Evolutionary conservation across 23 tunicate genomes (phyloP).

Genomic region (Diplosoma virens): DNA sequence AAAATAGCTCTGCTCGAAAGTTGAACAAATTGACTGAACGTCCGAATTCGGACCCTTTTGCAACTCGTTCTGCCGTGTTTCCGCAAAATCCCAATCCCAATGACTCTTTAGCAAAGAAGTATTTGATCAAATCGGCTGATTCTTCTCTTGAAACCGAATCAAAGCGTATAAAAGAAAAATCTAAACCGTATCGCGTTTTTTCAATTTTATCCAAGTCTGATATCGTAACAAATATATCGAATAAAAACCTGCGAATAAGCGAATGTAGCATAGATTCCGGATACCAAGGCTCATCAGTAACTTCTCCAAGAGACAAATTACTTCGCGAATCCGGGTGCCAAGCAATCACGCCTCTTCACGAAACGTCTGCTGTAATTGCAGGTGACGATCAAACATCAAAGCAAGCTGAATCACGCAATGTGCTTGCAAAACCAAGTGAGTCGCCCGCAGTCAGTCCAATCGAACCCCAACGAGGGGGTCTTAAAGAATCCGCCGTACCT

Average conservation of each 20-base stretch:
- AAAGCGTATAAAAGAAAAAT: not conserved
- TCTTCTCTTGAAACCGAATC: constrained; percentile 18
- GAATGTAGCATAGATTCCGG: constrained; percentile 79
- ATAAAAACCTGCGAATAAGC: constrained; percentile 39
- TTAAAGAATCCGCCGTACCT: not conserved
- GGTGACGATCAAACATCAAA: too few relatives aligned
- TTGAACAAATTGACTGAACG: constrained; percentile 23
- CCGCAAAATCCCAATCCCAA: constrained; percentile 2
- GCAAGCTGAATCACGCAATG: not conserved
- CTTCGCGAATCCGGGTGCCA: constrained; percentile 41
- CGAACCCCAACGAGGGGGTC: not conserved
- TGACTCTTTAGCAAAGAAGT: not conserved
- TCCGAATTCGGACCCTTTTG: constrained; percentile 39
- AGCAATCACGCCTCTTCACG: constrained; percentile 30
- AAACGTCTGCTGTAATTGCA: not conserved
- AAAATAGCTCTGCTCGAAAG: too few relatives aligned
- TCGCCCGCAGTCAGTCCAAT: not conserved
- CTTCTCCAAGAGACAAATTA: constrained; percentile 31
- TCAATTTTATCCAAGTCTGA: not conserved
- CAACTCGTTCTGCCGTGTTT: not conserved
- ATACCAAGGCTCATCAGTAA: constrained; percentile 46
- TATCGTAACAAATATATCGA: too few relatives aligned
- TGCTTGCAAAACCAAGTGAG: not conserved
- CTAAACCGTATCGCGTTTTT: not conserved
- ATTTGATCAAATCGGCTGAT: constrained; percentile 8